Evolutionary conservation across 1,140 invertebrate species (phyloP).

Genomic region (Cepaea nemoralis): DNA sequence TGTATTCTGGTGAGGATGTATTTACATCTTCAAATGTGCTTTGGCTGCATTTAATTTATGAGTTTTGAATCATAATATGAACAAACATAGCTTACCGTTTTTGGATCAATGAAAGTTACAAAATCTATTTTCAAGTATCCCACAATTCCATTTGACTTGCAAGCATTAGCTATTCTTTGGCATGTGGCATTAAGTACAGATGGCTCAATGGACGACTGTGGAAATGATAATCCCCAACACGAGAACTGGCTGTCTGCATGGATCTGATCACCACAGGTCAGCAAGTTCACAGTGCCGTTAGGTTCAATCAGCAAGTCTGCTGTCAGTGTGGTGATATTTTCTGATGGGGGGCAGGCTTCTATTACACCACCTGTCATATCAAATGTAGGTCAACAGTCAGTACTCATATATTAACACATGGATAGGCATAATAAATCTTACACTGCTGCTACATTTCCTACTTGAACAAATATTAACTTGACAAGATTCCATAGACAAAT

Average conservation of each 20-base stretch:
- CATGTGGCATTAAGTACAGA: constrained; percentile 63
- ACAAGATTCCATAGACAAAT: too few species aligned
- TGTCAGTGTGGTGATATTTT: constrained; percentile 68
- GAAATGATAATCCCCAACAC: constrained; percentile 71
- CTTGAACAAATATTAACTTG: too few species aligned
- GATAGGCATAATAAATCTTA: too few species aligned
- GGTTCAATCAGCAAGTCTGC: constrained; percentile 71
- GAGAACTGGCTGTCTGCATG: constrained; percentile 68
- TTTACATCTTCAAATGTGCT: too few species aligned
- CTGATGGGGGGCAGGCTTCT: constrained; percentile 71
- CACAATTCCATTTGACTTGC: constrained; percentile 68
- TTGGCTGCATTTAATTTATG: too few species aligned
- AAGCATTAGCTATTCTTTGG: constrained; percentile 66
- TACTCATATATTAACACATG: too few species aligned
- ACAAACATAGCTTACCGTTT: constrained; percentile 59
- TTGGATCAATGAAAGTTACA: constrained; percentile 71
- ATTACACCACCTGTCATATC: constrained; percentile 67
- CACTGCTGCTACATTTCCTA: too few species aligned
- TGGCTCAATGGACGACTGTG: constrained; percentile 71
- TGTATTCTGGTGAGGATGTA: too few species aligned
- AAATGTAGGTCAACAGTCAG: too few species aligned
- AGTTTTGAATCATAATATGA: not conserved
- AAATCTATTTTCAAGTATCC: constrained; percentile 71
- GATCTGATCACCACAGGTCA: constrained; percentile 71
- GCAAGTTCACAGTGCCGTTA: constrained; percentile 59